A percentile compares a stretch with the other conserved stretches of the same genome.
Evolutionary conservation across 2,797 vertebrate genomes (phyloP).

Genomic region (Alectoris magna): DNA sequence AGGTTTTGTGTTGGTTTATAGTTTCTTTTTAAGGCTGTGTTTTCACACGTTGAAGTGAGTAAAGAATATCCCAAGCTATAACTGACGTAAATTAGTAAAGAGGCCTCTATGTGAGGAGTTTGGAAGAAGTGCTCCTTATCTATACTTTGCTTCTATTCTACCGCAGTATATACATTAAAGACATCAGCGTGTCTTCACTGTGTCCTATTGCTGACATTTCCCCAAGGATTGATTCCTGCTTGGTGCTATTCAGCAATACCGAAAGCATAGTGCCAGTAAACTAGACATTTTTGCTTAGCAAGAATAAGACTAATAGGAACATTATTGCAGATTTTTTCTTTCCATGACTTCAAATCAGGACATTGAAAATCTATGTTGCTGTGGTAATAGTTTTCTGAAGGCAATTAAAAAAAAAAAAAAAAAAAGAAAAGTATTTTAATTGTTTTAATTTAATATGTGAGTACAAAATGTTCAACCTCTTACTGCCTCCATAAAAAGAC

Average conservation of each 20-base stretch:
- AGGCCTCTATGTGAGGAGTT: not conserved
- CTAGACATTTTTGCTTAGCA: not conserved
- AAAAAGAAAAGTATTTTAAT: constrained; percentile 57
- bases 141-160: not conserved
- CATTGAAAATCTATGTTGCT: constrained; percentile 40
- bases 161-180: accelerated
- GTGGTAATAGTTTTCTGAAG: constrained; percentile 60
- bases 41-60: not conserved
- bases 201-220: accelerated
- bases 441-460: constrained; percentile 63
- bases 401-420: not conserved
- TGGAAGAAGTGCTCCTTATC: not conserved
- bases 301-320: not conserved
- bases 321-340: not conserved
- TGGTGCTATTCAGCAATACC: not conserved
- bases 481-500: constrained; percentile 19
- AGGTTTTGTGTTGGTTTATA: not conserved
- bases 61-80: not conserved
- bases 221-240: not conserved
- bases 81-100: not conserved
- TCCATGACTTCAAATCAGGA: constrained; percentile 30
- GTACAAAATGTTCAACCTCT: constrained; percentile 52
- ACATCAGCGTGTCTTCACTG: not conserved
- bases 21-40: not conserved
- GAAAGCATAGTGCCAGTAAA: not conserved